phyloP scores from a whole-genome alignment of 2,888 invertebrate genomes.

The Sepioteuthis lessoniana region DNA sequence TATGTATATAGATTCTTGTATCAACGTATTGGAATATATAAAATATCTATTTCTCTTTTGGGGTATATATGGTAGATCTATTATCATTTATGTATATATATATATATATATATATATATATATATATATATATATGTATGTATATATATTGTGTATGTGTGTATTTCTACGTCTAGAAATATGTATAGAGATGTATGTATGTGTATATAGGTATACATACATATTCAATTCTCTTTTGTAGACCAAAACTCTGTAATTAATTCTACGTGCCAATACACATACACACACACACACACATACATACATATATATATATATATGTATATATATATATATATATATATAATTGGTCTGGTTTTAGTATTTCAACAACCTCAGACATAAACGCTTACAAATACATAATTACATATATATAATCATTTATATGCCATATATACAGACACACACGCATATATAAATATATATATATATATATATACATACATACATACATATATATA shows the following conservation, averaged over 20 bases:
- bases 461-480: background rate
- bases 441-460: background rate
- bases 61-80: no score
- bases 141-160: no score
- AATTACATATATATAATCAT: no score
- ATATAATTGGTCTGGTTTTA: background rate
- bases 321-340: conserved; percentile 40
- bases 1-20: background rate
- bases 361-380: background rate
- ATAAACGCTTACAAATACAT: background rate
- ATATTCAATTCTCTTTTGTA: no score
- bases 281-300: background rate
- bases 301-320: conserved; percentile 34
- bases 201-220: background rate
- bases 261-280: no score
- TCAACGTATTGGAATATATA: no score
- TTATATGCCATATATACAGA: background rate
- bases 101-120: background rate
- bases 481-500: background rate
- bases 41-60: no score
- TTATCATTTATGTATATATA: no score
- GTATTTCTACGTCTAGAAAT: background rate
- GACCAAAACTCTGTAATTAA: no score
- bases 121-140: background rate
- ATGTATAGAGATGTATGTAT: background rate